phyloP scores from a whole-genome alignment of 2,113 vertebrate species.

The Eonycteris spelaea region DNA sequence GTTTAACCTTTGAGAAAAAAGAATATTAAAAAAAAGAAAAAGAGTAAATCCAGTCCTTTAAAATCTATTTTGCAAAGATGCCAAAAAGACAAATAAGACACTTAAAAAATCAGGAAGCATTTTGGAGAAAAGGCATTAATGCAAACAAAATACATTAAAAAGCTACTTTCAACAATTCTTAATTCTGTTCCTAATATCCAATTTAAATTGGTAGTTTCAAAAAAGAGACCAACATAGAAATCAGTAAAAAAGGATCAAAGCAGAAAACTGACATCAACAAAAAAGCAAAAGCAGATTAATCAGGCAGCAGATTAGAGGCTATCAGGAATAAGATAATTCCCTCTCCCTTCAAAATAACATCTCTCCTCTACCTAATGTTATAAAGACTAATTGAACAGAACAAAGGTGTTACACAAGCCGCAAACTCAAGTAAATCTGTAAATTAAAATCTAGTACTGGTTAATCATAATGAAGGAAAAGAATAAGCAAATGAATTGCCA shows the following conservation, averaged over 20 bases:
- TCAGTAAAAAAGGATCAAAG: neutral
- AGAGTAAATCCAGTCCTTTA: neutral
- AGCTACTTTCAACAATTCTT: slow-evolving; percentile 19
- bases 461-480: slow-evolving; percentile 31
- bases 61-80: slow-evolving; percentile 17
- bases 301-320: neutral
- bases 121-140: neutral
- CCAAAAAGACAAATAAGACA: neutral
- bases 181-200: slow-evolving; percentile 21
- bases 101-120: neutral
- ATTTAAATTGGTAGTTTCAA: neutral
- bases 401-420: neutral
- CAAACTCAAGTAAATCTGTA: neutral
- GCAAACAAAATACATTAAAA: slow-evolving; percentile 12
- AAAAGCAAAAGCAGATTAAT: neutral
- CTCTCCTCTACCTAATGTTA: neutral
- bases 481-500: neutral
- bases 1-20: neutral
- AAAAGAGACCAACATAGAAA: neutral
- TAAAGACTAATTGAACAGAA: neutral
- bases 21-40: neutral
- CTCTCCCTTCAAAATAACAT: neutral
- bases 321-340: neutral
- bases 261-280: neutral
- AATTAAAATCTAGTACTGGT: neutral